phyloP scores from a whole-genome alignment of 2,797 vertebrate genomes.

The Alcedo quadribrachys region DNA sequence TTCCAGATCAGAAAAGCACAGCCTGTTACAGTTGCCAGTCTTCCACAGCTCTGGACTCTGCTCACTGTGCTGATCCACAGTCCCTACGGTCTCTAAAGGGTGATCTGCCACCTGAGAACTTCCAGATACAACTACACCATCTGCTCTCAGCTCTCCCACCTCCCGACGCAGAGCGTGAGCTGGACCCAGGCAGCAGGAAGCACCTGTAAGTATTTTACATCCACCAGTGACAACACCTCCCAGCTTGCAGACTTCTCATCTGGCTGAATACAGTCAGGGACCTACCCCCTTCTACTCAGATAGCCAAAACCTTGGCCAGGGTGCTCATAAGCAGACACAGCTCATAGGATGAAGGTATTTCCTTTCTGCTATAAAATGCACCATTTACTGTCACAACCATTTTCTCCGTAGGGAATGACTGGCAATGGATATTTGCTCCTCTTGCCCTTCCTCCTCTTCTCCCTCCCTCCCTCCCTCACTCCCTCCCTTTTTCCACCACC shows the following conservation, averaged over 20 bases:
- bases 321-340: neutral
- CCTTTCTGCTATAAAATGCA: constrained; percentile 34
- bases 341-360: constrained; percentile 41
- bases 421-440: neutral
- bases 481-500: neutral
- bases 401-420: neutral
- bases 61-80: neutral
- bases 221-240: constrained; percentile 40
- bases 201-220: constrained; percentile 48
- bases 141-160: neutral
- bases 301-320: neutral
- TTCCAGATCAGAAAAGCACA: neutral
- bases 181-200: constrained; percentile 37
- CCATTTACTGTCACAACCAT: constrained; percentile 9
- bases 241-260: constrained; percentile 31
- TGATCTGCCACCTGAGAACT: constrained; percentile 48
- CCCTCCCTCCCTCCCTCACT: neutral
- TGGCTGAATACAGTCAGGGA: neutral
- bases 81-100: neutral
- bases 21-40: neutral
- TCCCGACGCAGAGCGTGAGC: neutral
- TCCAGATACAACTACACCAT: constrained; percentile 49
- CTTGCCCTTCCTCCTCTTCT: constrained; percentile 11
- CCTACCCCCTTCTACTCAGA: constrained; percentile 1
- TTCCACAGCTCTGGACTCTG: neutral